Base-by-base conservation (phyloP, 2,888 invertebrate genomes). In the Volucella inanis region DNA sequence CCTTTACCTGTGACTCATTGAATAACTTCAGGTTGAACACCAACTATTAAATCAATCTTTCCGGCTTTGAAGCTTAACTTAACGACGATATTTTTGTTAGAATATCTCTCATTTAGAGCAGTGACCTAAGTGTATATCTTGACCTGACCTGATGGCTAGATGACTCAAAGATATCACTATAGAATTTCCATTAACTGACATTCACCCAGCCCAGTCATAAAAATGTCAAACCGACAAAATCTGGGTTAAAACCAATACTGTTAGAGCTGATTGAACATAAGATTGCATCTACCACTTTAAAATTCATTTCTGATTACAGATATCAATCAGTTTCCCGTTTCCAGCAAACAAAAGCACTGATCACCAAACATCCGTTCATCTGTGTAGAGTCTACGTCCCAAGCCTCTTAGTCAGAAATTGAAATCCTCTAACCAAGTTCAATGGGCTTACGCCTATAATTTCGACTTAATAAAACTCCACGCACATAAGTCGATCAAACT, bases 401-500 rank as follows among this genome's bases (percentile, higher is more conserved):
- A 65, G n/a, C 47, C 11, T 10, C 64, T 18, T 39, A 22, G 8
- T 31, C 8, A 18, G 11, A 43, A 43, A 14, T 12, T 22, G 12
- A 18, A 39, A 49, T 31, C 45, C 14, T 6, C 9, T 14, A 45
- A 54, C n/a, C 45, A 52, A 4, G 11, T 45, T 8, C 52, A 52
- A 41, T 41, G 41, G 22, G 11, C 54, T 18, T 38, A 68, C 47
- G 38, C 68, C 57, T 47, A 47, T 47, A 45, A 47, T 38, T 47
- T 39, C 6, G 41, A 4, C 6, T 54, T 31, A 18, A 64, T 12
- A 64, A 47, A 55, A 45, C 22, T 64, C 64, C 39, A 45, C 54
- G 15, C 54, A n/a, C 64, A 45, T 10, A 62, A 62, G 15, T 64
- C 57, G 75, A 75, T 75, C 65, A 57, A 65, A 75, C 57, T 49